Evolutionary conservation across 2,797 vertebrate species (phyloP).

Genomic region (Schizopygopsis pylzovi): DNA sequence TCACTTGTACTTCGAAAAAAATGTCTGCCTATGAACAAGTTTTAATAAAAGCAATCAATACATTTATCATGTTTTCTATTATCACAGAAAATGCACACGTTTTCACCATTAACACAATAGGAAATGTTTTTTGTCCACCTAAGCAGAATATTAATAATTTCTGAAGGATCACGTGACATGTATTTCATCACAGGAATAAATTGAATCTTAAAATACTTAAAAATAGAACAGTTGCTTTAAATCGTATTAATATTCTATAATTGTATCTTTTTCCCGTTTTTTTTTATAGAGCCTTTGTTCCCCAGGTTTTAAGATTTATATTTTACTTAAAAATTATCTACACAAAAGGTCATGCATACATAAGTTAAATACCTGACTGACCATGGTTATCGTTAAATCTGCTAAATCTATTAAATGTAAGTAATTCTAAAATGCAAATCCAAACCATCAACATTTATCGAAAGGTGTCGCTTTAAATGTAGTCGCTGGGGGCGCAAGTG

Average conservation of each 20-base stretch:
- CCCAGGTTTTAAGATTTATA: background rate
- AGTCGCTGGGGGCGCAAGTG: slow-evolving; percentile 13
- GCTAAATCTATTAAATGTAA: background rate
- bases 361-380: background rate
- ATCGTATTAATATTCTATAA: background rate
- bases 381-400: background rate
- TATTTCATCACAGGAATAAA: background rate
- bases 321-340: background rate
- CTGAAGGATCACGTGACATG: background rate
- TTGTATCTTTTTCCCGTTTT: too few relatives aligned
- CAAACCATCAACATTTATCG: background rate
- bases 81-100: slow-evolving; percentile 9
- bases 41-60: slow-evolving; percentile 54
- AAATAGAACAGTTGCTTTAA: background rate
- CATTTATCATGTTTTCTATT: slow-evolving; percentile 19
- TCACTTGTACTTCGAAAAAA: slow-evolving; percentile 43
- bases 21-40: slow-evolving; percentile 47
- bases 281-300: background rate
- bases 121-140: background rate
- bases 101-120: background rate
- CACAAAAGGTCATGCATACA: background rate
- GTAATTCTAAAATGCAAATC: background rate
- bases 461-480: slow-evolving; percentile 41
- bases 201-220: background rate
- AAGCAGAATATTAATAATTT: background rate